Percentiles rank a stretch among this genome's conserved stretches.
Evolutionary conservation across 2,888 invertebrate species (phyloP).

Genomic region (Mycalesis mineus): DNA sequence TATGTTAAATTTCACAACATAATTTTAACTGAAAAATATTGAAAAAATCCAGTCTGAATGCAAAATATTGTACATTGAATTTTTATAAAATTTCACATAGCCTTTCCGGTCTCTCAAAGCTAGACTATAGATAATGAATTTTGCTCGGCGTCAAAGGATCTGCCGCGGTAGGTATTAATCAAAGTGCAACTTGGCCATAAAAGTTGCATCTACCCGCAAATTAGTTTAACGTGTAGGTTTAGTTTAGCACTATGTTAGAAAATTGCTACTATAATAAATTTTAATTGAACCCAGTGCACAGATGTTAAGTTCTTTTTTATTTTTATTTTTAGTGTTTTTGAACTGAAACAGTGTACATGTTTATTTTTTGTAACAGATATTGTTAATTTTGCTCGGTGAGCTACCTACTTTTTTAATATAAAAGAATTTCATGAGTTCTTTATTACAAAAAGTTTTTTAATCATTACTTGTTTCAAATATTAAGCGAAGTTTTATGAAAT

Average conservation of each 20-base stretch:
- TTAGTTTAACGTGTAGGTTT: constrained; percentile 10
- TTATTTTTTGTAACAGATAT: not conserved
- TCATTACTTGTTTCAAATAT: not conserved
- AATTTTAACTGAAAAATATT: no score
- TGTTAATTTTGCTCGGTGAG: not conserved
- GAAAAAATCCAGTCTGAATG: no score
- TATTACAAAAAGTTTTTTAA: constrained; percentile 1
- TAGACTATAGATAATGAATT: constrained; percentile 21
- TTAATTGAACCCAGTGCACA: not conserved
- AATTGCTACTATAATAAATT: not conserved
- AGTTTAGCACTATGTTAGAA: not conserved
- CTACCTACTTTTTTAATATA: not conserved
- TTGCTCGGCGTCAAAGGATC: constrained; percentile 24
- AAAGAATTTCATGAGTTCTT: not conserved
- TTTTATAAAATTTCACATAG: no score
- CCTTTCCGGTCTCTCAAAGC: constrained; percentile 1
- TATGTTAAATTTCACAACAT: no score
- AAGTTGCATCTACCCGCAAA: constrained; percentile 17
- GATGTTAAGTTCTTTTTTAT: not conserved
- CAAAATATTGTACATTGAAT: no score
- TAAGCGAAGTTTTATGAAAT: not conserved
- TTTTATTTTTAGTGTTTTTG: not conserved
- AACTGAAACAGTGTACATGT: not conserved
- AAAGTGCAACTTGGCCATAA: constrained; percentile 10
- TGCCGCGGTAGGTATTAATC: constrained; percentile 19